Base-by-base conservation (phyloP, 1,140 invertebrate species). In the Atta texana region DNA sequence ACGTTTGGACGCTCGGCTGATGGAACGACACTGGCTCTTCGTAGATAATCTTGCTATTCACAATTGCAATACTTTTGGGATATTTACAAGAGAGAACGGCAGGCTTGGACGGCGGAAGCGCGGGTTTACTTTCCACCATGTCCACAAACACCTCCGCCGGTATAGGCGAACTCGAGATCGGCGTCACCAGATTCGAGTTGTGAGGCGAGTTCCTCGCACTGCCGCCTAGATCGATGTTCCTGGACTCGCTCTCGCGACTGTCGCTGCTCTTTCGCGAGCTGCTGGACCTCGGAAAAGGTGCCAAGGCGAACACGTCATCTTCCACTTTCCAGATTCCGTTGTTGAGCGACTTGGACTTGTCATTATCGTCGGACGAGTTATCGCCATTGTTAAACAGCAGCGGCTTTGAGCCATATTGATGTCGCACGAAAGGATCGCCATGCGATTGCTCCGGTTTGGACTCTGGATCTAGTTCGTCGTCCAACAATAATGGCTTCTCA, bases 381-480 rank as follows among this genome's bases (percentile, higher is more conserved):
- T 89, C 86, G 14, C 86, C 75, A 10, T 88, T 92, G 63, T 93
- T 89, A n/a, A 90, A 88, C 7, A 91, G 71, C 66, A 59, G 61
- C 51, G 18, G 90, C 74, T 94, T 93, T 63, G 85, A 86, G 72
- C 84, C 87, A 81, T 95, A 95, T 68, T 94, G 94, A 84, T 92
- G 93, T 16, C 91, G 91, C 3, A 94, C 93, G 34, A 95, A 95
- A 0, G 94, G 94, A 87, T 96, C 95, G 8, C 95, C 96, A 4
- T 95, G 92, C 0, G 88, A 91, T 59, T 93, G 93, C 6, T 93
- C 94, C 0, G 94, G 92, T 66, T 95, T 95, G 0, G 93, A 95
- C 74, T 97, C 97, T 2, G 97, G 96, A 85, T 97, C 97, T 5
- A 98, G 93, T 92, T 98, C 97, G 93, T 98, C 97, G 89, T 98